A percentile compares a stretch with the other conserved stretches of the same genome.
Conservation (phyloP, 2,113 vertebrate genomes). For the Salminus brasiliensis region DNA sequence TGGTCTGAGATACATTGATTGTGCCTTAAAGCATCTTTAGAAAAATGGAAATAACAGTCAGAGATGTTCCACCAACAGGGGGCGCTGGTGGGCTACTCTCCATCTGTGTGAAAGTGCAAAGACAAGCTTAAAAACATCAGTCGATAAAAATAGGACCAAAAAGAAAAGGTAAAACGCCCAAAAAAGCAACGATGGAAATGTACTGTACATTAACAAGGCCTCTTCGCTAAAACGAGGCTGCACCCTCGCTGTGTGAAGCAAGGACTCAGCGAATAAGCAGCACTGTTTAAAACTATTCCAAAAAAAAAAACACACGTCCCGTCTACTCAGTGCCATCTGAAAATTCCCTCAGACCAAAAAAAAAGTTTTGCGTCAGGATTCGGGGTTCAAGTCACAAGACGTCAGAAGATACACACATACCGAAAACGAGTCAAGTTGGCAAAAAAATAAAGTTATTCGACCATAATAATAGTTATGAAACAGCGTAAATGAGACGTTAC, state of each 20-base stretch:
- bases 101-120: conserved; percentile 62
- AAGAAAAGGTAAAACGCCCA: conserved; percentile 8
- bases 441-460: conserved; percentile 53
- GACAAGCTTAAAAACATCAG: conserved; percentile 56
- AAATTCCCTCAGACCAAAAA: conserved; percentile 22
- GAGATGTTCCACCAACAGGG: conserved; percentile 76
- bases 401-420: conserved; percentile 27
- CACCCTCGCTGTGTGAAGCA: conserved; percentile 36
- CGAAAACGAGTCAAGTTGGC: conserved; percentile 23
- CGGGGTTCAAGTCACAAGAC: conserved; percentile 59
- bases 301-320: too few species aligned
- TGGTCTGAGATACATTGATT: conserved; percentile 9
- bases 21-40: conserved; percentile 36
- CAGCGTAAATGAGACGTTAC: conserved; percentile 53
- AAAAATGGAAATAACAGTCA: conserved; percentile 27
- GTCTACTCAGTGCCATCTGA: conserved; percentile 27
- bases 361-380: conserved; percentile 41
- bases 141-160: conserved; percentile 9
- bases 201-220: conserved; percentile 55
- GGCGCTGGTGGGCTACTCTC: conserved; percentile 6
- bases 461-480: conserved; percentile 52
- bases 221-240: conserved; percentile 43
- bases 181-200: conserved; percentile 35
- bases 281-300: conserved; percentile 35
- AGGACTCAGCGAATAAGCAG: conserved; percentile 47